Conservation (phyloP, 2,797 vertebrate species). For the Bryconaethiops microstoma region DNA sequence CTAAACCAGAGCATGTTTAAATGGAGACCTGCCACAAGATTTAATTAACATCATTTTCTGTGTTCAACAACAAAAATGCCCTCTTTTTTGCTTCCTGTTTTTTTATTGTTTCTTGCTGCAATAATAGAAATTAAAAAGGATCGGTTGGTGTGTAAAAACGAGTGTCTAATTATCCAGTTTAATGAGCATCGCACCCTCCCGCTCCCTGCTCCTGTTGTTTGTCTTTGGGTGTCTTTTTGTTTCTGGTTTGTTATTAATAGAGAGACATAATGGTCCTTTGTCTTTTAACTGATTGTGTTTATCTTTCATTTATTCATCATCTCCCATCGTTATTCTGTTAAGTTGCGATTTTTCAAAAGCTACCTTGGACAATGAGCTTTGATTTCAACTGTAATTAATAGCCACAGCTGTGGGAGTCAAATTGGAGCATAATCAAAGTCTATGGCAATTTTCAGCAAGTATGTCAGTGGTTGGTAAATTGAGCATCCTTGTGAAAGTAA, state of each 20-base stretch:
- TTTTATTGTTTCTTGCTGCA: slow-evolving; percentile 11
- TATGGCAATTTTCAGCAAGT: slow-evolving; percentile 30
- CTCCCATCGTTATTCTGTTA: background rate
- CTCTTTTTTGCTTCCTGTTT: background rate
- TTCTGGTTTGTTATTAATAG: slow-evolving; percentile 32
- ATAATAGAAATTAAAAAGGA: slow-evolving; percentile 21
- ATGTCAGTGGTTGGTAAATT: slow-evolving; percentile 23
- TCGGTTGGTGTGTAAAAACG: slow-evolving; percentile 17
- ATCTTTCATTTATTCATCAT: slow-evolving; percentile 14
- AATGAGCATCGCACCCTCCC: slow-evolving; percentile 17
- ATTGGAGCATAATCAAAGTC: slow-evolving; percentile 33
- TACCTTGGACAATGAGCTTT: slow-evolving; percentile 12
- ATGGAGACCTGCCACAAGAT: slow-evolving; percentile 12
- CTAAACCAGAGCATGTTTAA: slow-evolving; percentile 2
- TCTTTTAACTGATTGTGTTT: slow-evolving; percentile 21
- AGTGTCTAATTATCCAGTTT: slow-evolving; percentile 44
- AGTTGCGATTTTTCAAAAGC: slow-evolving; percentile 19
- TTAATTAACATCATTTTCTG: slow-evolving; percentile 33
- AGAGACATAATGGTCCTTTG: slow-evolving; percentile 26
- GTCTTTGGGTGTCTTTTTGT: slow-evolving; percentile 6
- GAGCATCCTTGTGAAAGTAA: background rate
- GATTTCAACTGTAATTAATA: slow-evolving; percentile 22
- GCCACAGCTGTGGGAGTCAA: slow-evolving; percentile 8
- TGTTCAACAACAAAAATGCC: slow-evolving; percentile 18
- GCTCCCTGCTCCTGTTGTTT: slow-evolving; percentile 10